Evolutionary conservation across 2,113 vertebrate species (phyloP), one percentile per base, ranked within the genome.

Genomic region (Clarias magur): DNA sequence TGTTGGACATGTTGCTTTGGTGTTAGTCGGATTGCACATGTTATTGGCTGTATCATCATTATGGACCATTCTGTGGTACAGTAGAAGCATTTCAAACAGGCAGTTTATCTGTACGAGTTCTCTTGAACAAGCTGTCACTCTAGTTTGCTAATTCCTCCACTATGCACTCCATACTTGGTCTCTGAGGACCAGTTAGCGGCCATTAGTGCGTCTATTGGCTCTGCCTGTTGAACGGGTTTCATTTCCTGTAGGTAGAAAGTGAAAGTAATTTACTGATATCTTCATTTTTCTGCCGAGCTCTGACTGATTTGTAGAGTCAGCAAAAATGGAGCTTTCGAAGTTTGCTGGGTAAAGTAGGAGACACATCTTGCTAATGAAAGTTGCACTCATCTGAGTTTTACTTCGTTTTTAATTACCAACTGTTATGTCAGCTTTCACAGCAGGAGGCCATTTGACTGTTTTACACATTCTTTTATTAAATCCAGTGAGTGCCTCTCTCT

Each of bases 81-180:
- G 73, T 53, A 56, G 17, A 82, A 53, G 38, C 38, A 27, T 25
- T 19, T 65, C 25, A 27, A 5, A 19, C 48, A 25, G 59, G 13
- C 48, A 38, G 34, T 73, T 84, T 34, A 38, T 84, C 56, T 16
- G 34, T 30, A 48, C 3, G 23, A 75, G 34, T 27, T 73, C 27
- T 84, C 6, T 4, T 62, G 23, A 85, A 84, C 38, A 72, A 56
- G 53, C 53, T 38, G 12, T 53, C 67, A 9, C 34, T 84, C 67
- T 54, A 84, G 30, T 81, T 84, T 62, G 59, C 54, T 72, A 19
- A 84, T 59, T 84, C 83, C 83, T 34, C 30, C 54, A 84, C 30
- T 73, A 38, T 25, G 83, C 83, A 75, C 25, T 16, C 54, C 75
- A 15, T 48, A 16, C 25, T 30, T 23, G 23, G 23, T 62, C 70